A percentile compares a stretch with the other conserved stretches of the same genome.
Evolutionary conservation across 23 tunicate genomes (phyloP).

Genomic region (Aplidium turbinatum): DNA sequence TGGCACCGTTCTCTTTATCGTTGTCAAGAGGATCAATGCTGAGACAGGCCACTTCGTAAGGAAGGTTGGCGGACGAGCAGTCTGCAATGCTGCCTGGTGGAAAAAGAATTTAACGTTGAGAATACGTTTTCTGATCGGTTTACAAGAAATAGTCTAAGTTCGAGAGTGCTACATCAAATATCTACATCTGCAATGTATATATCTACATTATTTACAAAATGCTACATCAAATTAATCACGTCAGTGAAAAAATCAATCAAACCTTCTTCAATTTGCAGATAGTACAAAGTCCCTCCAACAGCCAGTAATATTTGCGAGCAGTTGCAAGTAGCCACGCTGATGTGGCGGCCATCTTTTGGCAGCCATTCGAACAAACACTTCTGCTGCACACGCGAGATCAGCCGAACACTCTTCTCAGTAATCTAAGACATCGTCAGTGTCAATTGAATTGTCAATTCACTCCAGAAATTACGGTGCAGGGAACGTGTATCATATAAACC

Average conservation of each 20-base stretch:
- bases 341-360: conserved; percentile 63
- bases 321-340: conserved; percentile 86
- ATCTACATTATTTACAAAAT: too few relatives aligned
- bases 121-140: too few relatives aligned
- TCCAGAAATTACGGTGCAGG: too few relatives aligned
- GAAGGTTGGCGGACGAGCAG: conserved; percentile 21
- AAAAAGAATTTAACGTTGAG: background rate
- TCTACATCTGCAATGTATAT: too few relatives aligned
- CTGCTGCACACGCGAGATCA: conserved; percentile 41
- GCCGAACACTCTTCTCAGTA: conserved; percentile 79
- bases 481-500: too few relatives aligned
- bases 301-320: conserved; percentile 77
- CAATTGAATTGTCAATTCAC: too few relatives aligned
- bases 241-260: background rate
- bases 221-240: too few relatives aligned
- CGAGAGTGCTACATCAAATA: too few relatives aligned
- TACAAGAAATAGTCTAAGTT: background rate
- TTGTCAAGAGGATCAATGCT: conserved; percentile 55
- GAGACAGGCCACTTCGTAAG: conserved; percentile 90
- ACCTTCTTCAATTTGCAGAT: conserved; percentile 71
- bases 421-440: conserved; percentile 26
- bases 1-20: background rate
- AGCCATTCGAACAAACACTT: conserved; percentile 57
- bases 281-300: conserved; percentile 59
- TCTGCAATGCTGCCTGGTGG: conserved; percentile 44